Evolutionary conservation across 1,140 invertebrate genomes (phyloP), one percentile per base, ranked within the genome.

Genomic region (Sipha flava): DNA sequence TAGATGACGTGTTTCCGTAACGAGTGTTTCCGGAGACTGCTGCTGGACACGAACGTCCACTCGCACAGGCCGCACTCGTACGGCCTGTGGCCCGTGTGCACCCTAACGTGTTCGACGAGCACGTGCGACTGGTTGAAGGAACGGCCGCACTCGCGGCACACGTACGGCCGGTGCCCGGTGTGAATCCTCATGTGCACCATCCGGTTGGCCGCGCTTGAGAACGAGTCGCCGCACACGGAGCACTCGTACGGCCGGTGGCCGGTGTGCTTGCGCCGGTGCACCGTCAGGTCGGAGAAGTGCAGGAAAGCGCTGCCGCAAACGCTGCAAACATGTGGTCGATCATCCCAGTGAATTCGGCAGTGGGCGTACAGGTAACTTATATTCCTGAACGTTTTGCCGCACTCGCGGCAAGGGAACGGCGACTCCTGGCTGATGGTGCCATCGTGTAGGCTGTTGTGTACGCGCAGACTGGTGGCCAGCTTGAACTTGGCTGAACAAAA

Each of bases 361-460:
- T 77, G 73, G 3, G 34, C 21, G 1, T 34, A 7, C 47, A 6
- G 23, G 23, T 29, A 21, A 0, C 26, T 29, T 23, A 31, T 89
- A 0, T 90, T 91, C 0, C 89, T 88, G 83, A 91, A 91, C 92
- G 66, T 10, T 16, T 34, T 23, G 1, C 29, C 73, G 47, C 82
- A 82, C 14, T 37, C 18, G 14, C 52, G 18, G 54, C 82, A 77
- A 12, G 49, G 12, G 4, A 54, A 21, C n/a, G 34, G 54, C 29
- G n/a, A n/a, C n/a, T n/a, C n/a, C n/a, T n/a, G n/a, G n/a, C n/a
- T n/a, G n/a, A 26, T 45, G 5, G 2, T n/a, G 7, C 70, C 70
- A 45, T 40, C 49, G 26, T 75, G 70, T 23, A 43, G 70, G 3
- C 6, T 29, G 6, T 6, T 29, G 26, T 75, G 70, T 21, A 45